Conservation (phyloP, 2,113 vertebrate species). For the Hylia prasina region DNA sequence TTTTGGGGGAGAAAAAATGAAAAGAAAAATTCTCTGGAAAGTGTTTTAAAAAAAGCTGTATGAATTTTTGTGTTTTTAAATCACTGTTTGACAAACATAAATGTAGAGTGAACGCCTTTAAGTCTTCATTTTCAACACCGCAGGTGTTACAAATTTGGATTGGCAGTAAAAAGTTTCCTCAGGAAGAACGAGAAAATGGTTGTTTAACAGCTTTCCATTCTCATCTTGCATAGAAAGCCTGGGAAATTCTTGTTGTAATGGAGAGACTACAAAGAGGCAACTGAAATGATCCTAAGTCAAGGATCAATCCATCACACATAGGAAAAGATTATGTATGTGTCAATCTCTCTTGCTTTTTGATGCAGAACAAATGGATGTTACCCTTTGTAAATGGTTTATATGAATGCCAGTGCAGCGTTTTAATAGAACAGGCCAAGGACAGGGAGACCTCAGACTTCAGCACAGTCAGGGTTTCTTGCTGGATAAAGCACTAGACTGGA, state of each 20-base stretch:
- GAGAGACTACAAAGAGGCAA: conserved; percentile 36
- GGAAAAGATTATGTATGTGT: conserved; percentile 64
- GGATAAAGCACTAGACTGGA: conserved; percentile 52
- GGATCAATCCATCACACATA: conserved; percentile 63
- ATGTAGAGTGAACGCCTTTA: not conserved
- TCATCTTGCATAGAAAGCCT: conserved; percentile 28
- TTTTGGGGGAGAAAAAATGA: not conserved
- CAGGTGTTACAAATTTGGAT: conserved; percentile 11
- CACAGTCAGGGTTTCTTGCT: conserved; percentile 56
- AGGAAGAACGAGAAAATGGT: not conserved
- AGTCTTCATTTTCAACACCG: not conserved
- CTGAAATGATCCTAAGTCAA: conserved; percentile 58
- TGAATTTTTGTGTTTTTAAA: not conserved
- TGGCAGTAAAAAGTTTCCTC: conserved; percentile 12
- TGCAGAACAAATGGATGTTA: conserved; percentile 69
- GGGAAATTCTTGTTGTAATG: conserved; percentile 31
- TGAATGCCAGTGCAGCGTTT: conserved; percentile 61
- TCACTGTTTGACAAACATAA: not conserved
- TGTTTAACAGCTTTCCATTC: conserved; percentile 23
- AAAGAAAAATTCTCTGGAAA: not conserved
- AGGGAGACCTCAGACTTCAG: conserved; percentile 53
- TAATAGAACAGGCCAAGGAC: conserved; percentile 65
- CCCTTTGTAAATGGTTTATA: conserved; percentile 67
- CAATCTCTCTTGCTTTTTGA: conserved; percentile 67
- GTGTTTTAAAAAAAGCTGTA: not conserved